Conservation (phyloP, 2,797 vertebrate genomes). For the Mastacembelus armatus region DNA sequence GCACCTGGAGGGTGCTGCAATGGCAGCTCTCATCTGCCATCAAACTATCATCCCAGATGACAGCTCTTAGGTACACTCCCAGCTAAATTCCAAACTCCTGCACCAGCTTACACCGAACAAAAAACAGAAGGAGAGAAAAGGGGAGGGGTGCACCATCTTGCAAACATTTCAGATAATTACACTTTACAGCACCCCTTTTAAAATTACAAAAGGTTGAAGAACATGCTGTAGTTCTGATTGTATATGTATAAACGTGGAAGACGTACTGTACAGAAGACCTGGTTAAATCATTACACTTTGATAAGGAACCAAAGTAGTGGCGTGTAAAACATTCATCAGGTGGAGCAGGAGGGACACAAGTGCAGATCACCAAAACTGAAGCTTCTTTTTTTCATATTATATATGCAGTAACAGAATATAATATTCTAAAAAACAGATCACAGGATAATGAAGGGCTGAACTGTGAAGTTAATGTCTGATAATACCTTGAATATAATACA, state of each 20-base stretch:
- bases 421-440: too few species aligned
- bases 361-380: too few species aligned
- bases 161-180: constrained; percentile 90
- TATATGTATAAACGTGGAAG: background rate
- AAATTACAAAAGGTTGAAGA: constrained; percentile 14
- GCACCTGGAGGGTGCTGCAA: constrained; percentile 87
- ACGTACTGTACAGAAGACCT: background rate
- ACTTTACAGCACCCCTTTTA: constrained; percentile 1
- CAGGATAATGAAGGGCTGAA: too few species aligned
- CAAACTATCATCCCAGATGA: constrained; percentile 70
- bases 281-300: background rate
- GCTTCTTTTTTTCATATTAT: too few species aligned
- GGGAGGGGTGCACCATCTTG: constrained; percentile 76
- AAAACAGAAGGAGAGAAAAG: constrained; percentile 27
- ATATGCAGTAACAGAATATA: too few species aligned
- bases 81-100: constrained; percentile 60
- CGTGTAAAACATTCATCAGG: too few species aligned
- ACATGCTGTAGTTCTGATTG: background rate
- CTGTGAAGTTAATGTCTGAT: too few species aligned
- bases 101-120: constrained; percentile 23
- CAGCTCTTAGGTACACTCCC: constrained; percentile 68
- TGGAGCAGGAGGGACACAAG: too few species aligned
- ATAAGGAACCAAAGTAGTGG: background rate
- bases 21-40: constrained; percentile 80
- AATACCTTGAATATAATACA: too few species aligned